Evolutionary conservation across 2,797 vertebrate genomes (phyloP), one percentile per base, ranked within the genome.

Genomic region (Falco rusticolus): DNA sequence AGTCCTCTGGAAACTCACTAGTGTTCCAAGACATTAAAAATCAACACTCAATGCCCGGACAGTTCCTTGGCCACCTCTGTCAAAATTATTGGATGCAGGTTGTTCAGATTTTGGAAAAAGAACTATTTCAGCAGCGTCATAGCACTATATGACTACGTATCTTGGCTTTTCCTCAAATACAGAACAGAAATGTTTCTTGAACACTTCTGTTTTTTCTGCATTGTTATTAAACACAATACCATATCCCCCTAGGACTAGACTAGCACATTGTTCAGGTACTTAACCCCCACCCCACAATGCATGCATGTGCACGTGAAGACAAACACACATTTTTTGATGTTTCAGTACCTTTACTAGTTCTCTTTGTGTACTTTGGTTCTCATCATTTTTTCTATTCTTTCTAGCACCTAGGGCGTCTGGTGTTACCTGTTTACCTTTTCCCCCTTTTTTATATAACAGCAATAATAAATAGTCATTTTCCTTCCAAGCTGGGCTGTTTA

Each of bases 61-160:
- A 80, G 75, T 39, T 95, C 94, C 56, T 92, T 96, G 92, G 84
- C 84, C 75, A 74, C 48, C 70, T 76, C 86, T 60, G 65, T 68
- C 56, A 92, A 77, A 94, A 87, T 85, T 87, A 66, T 39, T 89
- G 71, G 64, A 91, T 50, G 53, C 33, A 77, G 84, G 53, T 85
- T 93, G 50, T 11, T 83, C 50, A 54, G n/a, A 83, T 64, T 93
- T 91, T 92, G 53, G 84, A 89, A 83, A 76, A 71, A 41, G 53
- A 80, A 56, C 26, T 16, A 4, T 53, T 80, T 85, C 71, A 64
- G 59, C 68, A 84, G 34, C 48, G 53, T 41, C n/a, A 11, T 5
- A n/a, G 48, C 63, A 71, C 70, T 45, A 25, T 18, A 39, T 33
- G 50, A 54, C 22, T 57, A 33, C 0, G 1, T 17, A 34, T 24